Conservation (phyloP, 2,113 vertebrate genomes). For the Leptosomus discolor region DNA sequence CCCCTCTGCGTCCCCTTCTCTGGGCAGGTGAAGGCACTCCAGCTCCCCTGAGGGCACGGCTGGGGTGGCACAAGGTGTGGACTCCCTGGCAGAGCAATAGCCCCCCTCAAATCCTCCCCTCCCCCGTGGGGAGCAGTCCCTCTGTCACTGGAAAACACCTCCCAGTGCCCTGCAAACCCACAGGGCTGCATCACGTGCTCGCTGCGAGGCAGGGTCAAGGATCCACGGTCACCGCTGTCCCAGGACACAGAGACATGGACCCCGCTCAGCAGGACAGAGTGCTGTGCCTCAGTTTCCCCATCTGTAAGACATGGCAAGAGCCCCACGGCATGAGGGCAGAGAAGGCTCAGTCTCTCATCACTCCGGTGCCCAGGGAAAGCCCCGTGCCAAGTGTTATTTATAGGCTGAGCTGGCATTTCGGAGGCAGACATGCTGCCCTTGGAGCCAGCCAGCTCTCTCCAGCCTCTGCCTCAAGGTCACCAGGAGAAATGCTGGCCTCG, state of each 20-base stretch:
- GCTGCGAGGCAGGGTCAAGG: neutral
- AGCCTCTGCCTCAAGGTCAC: neutral
- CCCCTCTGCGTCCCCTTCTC: neutral
- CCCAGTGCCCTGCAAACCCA: neutral
- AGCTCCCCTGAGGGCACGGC: neutral
- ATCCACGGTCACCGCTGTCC: too few species aligned
- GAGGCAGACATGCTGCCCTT: neutral
- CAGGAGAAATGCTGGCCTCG: rapidly evolving
- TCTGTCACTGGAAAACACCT: neutral
- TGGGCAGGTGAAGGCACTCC: neutral
- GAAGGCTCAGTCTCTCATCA: neutral
- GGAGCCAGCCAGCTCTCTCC: neutral
- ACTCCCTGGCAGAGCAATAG: neutral
- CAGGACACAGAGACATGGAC: too few species aligned
- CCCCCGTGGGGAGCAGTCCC: neutral
- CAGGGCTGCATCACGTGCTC: rapidly evolving
- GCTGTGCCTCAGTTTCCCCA: neutral
- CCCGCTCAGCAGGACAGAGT: too few species aligned
- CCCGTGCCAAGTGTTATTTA: neutral
- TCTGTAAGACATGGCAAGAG: neutral
- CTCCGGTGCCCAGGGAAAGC: neutral
- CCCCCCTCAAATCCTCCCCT: neutral
- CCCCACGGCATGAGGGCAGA: neutral
- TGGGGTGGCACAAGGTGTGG: neutral
- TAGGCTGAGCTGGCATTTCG: neutral